Percentiles rank a stretch among this genome's conserved stretches.
Evolutionary conservation across 2,888 invertebrate genomes (phyloP).

Genomic region (Agrochola lychnidis): DNA sequence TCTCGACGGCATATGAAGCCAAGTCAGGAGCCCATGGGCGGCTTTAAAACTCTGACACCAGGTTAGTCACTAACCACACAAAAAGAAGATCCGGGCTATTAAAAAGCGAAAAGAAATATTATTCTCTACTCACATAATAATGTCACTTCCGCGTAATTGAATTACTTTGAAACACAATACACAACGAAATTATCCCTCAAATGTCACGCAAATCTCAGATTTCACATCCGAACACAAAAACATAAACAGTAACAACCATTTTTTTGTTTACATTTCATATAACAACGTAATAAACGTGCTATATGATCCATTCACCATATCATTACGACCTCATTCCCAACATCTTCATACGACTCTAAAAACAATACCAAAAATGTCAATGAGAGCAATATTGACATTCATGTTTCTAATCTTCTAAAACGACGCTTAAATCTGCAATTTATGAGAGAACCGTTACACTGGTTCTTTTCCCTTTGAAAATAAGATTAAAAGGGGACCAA

Average conservation of each 20-base stretch:
- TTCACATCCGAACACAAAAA: constrained; percentile 12
- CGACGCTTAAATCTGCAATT: constrained; percentile 30
- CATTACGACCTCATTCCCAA: constrained; percentile 43
- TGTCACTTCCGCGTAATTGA: neutral
- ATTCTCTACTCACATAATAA: neutral
- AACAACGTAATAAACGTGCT: constrained; percentile 39
- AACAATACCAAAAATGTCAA: constrained; percentile 16
- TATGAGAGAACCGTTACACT: constrained; percentile 19
- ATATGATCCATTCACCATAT: constrained; percentile 42
- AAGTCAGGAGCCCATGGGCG: too few relatives aligned
- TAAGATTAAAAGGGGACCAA: constrained; percentile 70
- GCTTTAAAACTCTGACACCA: too few relatives aligned
- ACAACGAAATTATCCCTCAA: neutral
- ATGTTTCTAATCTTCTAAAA: constrained; percentile 34
- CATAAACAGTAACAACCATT: constrained; percentile 25
- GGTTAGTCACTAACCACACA: too few relatives aligned
- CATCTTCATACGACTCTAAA: constrained; percentile 27
- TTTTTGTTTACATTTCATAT: constrained; percentile 49
- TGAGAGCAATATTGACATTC: constrained; percentile 12
- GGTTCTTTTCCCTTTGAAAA: constrained; percentile 60
- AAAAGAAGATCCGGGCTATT: neutral
- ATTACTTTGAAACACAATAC: constrained; percentile 6
- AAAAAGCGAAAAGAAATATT: too few relatives aligned
- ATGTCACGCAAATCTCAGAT: constrained; percentile 17
- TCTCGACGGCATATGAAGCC: too few relatives aligned